Conservation (phyloP, 2,797 vertebrate species). For the Gallinago stenura region DNA sequence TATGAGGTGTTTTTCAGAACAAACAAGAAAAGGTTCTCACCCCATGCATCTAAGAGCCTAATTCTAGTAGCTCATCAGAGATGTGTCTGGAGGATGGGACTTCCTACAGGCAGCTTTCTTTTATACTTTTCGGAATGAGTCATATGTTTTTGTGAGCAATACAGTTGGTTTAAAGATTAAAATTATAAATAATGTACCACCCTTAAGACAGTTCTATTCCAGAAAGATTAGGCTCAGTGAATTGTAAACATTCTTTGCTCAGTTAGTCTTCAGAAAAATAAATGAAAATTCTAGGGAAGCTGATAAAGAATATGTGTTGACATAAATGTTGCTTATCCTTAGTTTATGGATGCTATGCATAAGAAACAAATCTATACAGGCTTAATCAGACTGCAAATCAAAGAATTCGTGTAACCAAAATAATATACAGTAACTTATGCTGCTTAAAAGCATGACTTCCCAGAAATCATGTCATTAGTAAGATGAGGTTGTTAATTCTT, state of each 20-base stretch:
- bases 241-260: neutral
- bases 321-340: neutral
- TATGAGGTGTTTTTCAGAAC: neutral
- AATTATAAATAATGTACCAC: neutral
- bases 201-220: neutral
- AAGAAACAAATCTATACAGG: neutral
- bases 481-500: neutral
- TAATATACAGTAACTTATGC: neutral
- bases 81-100: neutral
- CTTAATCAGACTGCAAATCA: neutral
- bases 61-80: neutral
- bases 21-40: neutral
- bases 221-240: neutral
- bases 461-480: neutral
- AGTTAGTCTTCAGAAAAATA: neutral
- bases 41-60: neutral
- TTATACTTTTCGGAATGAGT: neutral
- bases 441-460: neutral
- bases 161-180: slow-evolving; percentile 5
- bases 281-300: neutral
- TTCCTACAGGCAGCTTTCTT: neutral
- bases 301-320: neutral
- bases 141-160: slow-evolving; percentile 31
- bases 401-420: neutral
- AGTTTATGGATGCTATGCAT: neutral